These are phyloP conservation scores for Lacerta bilineata DNA, from an alignment of 2,797 vertebrate species.

Conservation along the genomic window DNA sequence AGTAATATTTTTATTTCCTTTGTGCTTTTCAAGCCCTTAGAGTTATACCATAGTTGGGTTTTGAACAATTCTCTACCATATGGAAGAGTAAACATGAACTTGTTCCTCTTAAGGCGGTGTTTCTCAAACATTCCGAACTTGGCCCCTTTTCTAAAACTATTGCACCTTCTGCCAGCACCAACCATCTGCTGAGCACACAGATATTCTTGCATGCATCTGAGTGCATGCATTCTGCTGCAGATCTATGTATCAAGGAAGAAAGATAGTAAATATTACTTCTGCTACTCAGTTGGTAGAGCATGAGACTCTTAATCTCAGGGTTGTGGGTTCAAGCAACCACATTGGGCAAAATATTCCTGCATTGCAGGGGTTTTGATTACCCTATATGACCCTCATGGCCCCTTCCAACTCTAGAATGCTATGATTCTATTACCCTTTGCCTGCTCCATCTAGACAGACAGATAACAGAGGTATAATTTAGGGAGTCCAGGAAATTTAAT, in stretches of 20 bases:
- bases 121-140: slow-evolving; percentile 4
- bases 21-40: slow-evolving; percentile 12
- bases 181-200: not conserved
- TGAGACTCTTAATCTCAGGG: too few species aligned
- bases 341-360: too few species aligned
- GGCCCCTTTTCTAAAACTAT: slow-evolving; percentile 4
- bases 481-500: not conserved
- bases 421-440: not conserved
- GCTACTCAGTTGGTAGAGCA: not conserved
- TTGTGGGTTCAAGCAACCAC: too few species aligned
- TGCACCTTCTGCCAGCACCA: not conserved
- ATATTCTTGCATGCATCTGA: not conserved
- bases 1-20: slow-evolving; percentile 44
- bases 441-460: not conserved
- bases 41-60: slow-evolving; percentile 10
- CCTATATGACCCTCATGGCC: too few species aligned
- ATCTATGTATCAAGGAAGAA: not conserved
- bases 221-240: not conserved
- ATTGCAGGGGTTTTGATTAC: too few species aligned
- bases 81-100: slow-evolving; percentile 13
- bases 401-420: too few species aligned
- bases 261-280: not conserved
- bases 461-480: not conserved
- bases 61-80: not conserved
- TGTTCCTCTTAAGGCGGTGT: slow-evolving; percentile 14